Conservation (phyloP, 1,140 invertebrate species). For the Phthorimaea operculella region DNA sequence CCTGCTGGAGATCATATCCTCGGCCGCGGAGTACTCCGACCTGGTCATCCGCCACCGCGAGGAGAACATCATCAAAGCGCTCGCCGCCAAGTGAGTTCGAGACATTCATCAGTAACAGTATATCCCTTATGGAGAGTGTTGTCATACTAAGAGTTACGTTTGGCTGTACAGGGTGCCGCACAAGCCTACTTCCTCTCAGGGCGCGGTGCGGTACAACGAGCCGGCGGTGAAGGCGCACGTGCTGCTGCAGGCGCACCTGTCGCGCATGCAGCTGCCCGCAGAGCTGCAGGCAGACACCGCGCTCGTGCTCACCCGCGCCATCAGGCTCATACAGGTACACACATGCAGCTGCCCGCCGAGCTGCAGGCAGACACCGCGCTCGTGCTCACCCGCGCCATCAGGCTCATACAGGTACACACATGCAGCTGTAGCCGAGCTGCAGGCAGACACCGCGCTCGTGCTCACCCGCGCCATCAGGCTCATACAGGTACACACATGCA, state of each 20-base stretch:
- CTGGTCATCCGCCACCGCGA: constrained; percentile 96
- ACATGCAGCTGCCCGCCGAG: too few species aligned
- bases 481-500: too few species aligned
- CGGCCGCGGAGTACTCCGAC: constrained; percentile 95
- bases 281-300: constrained; percentile 98
- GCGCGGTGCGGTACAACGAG: constrained; percentile 85
- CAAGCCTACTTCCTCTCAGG: constrained; percentile 45
- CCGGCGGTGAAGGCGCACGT: constrained; percentile 98
- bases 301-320: constrained; percentile 85
- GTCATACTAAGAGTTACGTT: too few species aligned
- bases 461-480: too few species aligned
- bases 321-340: too few species aligned
- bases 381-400: too few species aligned
- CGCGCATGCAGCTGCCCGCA: constrained; percentile 91
- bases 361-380: too few species aligned
- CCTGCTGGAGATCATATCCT: constrained; percentile 97
- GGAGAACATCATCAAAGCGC: constrained; percentile 86
- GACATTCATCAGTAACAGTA: too few species aligned
- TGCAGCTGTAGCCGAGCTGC: too few species aligned
- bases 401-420: too few species aligned
- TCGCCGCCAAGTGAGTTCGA: constrained; percentile 67
- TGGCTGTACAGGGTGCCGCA: constrained; percentile 60
- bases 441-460: too few species aligned
- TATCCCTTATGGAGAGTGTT: background rate
- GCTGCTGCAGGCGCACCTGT: constrained; percentile 95